Evolutionary conservation across 2,113 vertebrate genomes (phyloP), one percentile per base, ranked within the genome.

Genomic region (Psephotus haematonotus): DNA sequence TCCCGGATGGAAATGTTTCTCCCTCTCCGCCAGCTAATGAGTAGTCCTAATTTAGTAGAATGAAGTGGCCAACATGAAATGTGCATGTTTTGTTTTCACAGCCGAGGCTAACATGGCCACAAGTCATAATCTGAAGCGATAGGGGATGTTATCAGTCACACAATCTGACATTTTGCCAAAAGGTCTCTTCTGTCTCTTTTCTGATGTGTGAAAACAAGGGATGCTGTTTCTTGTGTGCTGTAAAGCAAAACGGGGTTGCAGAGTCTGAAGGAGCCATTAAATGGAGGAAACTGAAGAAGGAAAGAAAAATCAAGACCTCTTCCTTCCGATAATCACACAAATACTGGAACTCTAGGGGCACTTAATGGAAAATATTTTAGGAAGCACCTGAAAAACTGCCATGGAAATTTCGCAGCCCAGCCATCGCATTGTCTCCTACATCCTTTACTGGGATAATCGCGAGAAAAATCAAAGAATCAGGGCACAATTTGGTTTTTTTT

Each of bases 151-250:
- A 83, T 72, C 84, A 91, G 71, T 95, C 91, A 82, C 65, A 72
- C 68, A 49, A 50, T 63, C 86, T 96, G 95, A 95, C 88, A 81
- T 93, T 97, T 96, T 96, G 88, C 86, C 90, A 79, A 94, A 86
- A 95, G 95, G 94, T 92, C 82, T 95, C 94, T 95, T 97, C 88
- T 94, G 85, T 94, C 92, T 95, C 63, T 71, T 77, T 50, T 90
- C 81, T 72, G 71, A 91, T 72, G 68, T 93, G 92, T 90, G 86
- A 86, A 95, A 97, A 88, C 63, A 86, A 91, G 87, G 24, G 65
- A 95, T 78, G 77, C 10, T 70, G 17, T 93, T 94, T 94, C 80
- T 90, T 72, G 35, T n/a, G 29, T 57, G 93, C 82, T 77, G 37
- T 43, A 63, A 81, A 70, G 80, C 74, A 81, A 93, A 92, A 71